A percentile compares a stretch with the other conserved stretches of the same genome.
These are phyloP conservation scores for Coecobrya sp. DNA, from an alignment of 2,888 invertebrate species.

Conservation along the genomic window DNA sequence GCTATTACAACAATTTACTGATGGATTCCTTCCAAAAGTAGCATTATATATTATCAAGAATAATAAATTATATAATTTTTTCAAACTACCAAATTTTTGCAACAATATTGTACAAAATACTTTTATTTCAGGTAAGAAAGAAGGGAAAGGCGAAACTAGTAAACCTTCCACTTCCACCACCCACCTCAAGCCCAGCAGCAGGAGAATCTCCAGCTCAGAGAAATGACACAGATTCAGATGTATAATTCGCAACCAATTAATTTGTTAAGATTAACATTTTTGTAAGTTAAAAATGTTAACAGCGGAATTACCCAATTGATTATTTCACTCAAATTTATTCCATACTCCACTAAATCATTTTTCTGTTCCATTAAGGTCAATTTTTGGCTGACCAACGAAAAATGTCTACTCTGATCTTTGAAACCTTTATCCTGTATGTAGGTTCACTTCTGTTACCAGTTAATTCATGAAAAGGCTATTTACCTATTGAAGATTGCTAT, in stretches of 20 bases:
- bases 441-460: no score
- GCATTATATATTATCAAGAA: no score
- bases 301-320: conserved; percentile 4
- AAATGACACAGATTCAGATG: conserved; percentile 45
- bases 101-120: not conserved
- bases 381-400: no score
- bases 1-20: conserved; percentile 83
- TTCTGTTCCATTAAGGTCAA: no score
- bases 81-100: no score
- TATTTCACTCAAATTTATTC: no score
- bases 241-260: not conserved
- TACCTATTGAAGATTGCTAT: no score
- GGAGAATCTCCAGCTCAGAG: not conserved
- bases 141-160: conserved; percentile 80
- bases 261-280: not conserved
- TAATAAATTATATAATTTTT: no score
- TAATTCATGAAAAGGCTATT: no score
- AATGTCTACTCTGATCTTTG: no score
- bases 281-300: not conserved
- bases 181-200: not conserved
- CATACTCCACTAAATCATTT: no score
- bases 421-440: no score
- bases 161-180: conserved; percentile 34
- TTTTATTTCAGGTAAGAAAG: conserved; percentile 59
- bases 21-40: conserved; percentile 83